These are phyloP conservation scores for Ambastaia sidthimunki DNA, from an alignment of 2,797 vertebrate genomes.

Conservation along the genomic window DNA sequence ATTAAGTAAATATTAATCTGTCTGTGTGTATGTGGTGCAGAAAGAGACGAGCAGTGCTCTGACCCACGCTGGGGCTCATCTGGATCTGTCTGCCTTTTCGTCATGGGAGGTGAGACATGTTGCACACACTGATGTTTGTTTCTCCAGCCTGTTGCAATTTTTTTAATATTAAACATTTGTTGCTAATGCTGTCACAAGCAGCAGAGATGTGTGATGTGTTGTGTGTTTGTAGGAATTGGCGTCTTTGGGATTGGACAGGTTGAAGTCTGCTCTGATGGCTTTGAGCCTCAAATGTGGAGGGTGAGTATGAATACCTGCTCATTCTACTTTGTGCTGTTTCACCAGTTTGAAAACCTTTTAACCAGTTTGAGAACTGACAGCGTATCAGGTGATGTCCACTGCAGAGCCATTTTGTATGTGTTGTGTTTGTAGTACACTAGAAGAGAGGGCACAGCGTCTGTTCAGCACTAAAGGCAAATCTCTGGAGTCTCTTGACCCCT, in stretches of 20 bases:
- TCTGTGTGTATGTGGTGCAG: slow-evolving; percentile 67
- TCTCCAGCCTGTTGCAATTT: background rate
- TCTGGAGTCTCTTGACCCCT: slow-evolving; percentile 90
- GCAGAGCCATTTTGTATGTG: background rate
- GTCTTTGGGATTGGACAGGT: slow-evolving; percentile 93
- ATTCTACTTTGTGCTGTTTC: background rate
- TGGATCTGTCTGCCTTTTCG: slow-evolving; percentile 97
- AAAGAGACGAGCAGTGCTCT: slow-evolving; percentile 98
- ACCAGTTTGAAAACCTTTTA: background rate
- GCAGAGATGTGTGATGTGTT: background rate
- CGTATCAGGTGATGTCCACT: background rate
- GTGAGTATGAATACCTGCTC: slow-evolving; percentile 75
- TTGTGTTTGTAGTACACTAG: slow-evolving; percentile 82
- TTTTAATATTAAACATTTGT: background rate
- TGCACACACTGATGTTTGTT: background rate
- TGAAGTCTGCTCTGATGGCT: slow-evolving; percentile 97
- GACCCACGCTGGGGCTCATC: slow-evolving; percentile 94
- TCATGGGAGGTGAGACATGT: slow-evolving; percentile 91
- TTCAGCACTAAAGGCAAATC: slow-evolving; percentile 98
- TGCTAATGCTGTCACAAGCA: background rate
- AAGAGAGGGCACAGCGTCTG: slow-evolving; percentile 93
- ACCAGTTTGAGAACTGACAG: background rate
- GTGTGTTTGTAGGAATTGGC: slow-evolving; percentile 87
- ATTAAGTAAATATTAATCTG: background rate
- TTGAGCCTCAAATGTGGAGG: slow-evolving; percentile 96